Evolutionary conservation across 2,888 invertebrate species (phyloP).

Genomic region (Agriopis leucophaearia): DNA sequence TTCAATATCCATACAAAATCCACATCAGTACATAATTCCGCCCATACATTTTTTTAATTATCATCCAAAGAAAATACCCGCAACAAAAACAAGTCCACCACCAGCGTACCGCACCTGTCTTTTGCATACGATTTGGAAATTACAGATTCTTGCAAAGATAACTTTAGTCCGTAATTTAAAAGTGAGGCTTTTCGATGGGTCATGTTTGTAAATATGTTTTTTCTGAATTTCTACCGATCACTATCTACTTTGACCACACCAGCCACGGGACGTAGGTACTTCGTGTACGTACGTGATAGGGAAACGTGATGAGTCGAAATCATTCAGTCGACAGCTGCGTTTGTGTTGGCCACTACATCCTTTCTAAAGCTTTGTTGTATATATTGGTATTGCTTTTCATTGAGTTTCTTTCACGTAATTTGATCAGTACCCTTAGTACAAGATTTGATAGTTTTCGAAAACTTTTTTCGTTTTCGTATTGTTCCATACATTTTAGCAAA

Average conservation of each 20-base stretch:
- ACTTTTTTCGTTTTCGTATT: too few species aligned
- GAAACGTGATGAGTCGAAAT: conserved; percentile 14
- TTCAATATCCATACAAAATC: background rate
- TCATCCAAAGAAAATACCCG: background rate
- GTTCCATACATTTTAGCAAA: too few species aligned
- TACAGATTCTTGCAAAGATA: conserved; percentile 6
- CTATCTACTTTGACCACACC: background rate
- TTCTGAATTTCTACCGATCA: background rate
- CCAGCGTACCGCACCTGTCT: background rate
- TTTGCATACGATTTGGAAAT: conserved; percentile 1
- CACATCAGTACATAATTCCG: background rate
- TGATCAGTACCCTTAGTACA: too few species aligned
- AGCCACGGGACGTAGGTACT: background rate
- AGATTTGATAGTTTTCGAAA: too few species aligned
- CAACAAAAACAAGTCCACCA: background rate
- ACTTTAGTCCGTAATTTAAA: background rate
- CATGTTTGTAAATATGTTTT: too few species aligned
- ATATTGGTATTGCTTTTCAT: background rate
- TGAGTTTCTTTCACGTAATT: too few species aligned
- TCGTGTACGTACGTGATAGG: conserved; percentile 19
- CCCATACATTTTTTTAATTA: background rate
- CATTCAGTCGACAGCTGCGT: conserved; percentile 13
- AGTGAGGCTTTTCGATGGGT: background rate
- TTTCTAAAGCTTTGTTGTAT: conserved; percentile 26
- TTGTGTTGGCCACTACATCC: conserved; percentile 3